These are phyloP conservation scores for Dryocosmus kuriphilus DNA, from an alignment of 2,888 invertebrate genomes.

Conservation along the genomic window DNA sequence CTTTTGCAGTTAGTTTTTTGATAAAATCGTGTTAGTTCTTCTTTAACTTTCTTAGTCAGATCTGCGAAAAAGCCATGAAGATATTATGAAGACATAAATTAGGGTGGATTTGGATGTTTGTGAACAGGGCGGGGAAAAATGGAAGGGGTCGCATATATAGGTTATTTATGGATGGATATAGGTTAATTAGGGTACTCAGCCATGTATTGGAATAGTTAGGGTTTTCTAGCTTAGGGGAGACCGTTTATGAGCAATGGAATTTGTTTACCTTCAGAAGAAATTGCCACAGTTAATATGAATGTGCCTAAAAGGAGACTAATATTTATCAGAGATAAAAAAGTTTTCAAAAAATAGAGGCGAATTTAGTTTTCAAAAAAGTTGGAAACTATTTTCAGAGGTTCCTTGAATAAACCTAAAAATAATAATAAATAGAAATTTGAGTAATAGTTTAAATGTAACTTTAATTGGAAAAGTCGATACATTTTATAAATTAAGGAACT, in stretches of 20 bases:
- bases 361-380: neutral
- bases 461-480: neutral
- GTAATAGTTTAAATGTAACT: neutral
- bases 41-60: neutral
- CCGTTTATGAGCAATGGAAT: slow-evolving; percentile 5
- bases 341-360: neutral
- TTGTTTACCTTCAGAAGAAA: neutral
- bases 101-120: slow-evolving; percentile 27
- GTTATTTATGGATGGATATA: neutral
- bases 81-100: slow-evolving; percentile 28
- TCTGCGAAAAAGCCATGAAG: neutral
- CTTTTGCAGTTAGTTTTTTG: neutral
- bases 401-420: too few species aligned
- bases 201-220: slow-evolving; percentile 14
- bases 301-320: neutral
- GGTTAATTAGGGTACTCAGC: slow-evolving; percentile 14
- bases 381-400: neutral
- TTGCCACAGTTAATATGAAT: neutral
- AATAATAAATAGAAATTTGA: too few species aligned
- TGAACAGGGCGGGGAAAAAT: neutral
- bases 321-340: neutral
- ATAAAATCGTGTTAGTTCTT: neutral
- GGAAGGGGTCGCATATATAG: neutral
- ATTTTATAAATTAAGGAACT: neutral
- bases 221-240: neutral